These are phyloP conservation scores for Gymnocephalus cernua DNA, from an alignment of 2,113 vertebrate species.

Conservation along the genomic window DNA sequence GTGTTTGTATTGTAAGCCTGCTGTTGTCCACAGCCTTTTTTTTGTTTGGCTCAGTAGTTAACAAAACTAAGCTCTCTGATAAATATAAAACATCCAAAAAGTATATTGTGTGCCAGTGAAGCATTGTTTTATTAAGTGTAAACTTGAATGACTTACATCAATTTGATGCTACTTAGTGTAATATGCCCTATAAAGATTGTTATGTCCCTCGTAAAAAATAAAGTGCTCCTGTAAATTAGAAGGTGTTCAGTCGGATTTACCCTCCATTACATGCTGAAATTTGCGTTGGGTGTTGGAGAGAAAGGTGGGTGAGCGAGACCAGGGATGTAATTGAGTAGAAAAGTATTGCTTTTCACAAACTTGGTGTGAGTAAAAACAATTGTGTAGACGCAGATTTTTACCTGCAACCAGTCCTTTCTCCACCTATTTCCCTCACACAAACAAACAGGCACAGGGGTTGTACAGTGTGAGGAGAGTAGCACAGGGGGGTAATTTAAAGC, in stretches of 20 bases:
- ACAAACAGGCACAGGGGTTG: constrained; percentile 52
- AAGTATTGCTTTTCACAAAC: constrained; percentile 30
- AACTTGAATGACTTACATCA: neutral
- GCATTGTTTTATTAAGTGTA: neutral
- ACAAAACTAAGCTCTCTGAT: neutral
- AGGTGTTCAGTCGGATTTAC: constrained; percentile 29
- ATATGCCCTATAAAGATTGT: constrained; percentile 42
- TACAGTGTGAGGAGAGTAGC: constrained; percentile 43
- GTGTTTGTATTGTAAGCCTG: neutral
- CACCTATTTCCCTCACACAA: constrained; percentile 27
- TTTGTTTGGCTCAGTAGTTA: neutral
- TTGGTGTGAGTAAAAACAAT: constrained; percentile 21
- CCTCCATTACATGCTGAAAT: constrained; percentile 40
- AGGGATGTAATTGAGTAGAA: constrained; percentile 23
- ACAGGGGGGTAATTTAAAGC: constrained; percentile 77
- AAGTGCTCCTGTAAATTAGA: constrained; percentile 47
- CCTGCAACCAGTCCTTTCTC: constrained; percentile 12
- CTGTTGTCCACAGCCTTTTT: neutral
- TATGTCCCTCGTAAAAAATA: constrained; percentile 51
- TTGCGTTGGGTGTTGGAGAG: neutral
- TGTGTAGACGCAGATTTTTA: constrained; percentile 31
- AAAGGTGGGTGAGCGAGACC: neutral
- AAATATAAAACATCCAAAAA: neutral
- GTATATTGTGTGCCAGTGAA: neutral
- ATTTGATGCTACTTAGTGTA: constrained; percentile 25